Percentiles rank a stretch among this genome's conserved stretches.
Conservation (phyloP, 2,888 invertebrate species). For the Ochropleura leucogaster region DNA sequence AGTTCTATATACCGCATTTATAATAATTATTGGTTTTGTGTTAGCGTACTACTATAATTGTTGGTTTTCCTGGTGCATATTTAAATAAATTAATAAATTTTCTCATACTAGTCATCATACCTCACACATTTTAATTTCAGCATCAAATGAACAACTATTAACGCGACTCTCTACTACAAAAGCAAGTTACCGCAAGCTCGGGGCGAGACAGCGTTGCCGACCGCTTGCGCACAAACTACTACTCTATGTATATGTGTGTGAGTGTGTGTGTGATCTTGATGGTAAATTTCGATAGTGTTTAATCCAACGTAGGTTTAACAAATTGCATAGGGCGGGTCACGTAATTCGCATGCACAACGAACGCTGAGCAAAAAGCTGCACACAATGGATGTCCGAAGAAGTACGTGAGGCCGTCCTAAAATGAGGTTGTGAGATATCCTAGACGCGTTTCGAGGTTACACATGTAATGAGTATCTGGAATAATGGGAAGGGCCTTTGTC, state of each 20-base stretch:
- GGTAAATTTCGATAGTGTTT: constrained; percentile 24
- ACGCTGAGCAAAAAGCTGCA: too few species aligned
- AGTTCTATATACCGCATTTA: neutral
- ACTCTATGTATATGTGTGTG: constrained; percentile 58
- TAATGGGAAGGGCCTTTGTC: too few species aligned
- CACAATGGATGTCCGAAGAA: too few species aligned
- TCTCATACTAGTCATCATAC: neutral
- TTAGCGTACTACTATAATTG: too few species aligned
- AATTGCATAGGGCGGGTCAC: too few species aligned
- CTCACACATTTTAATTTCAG: neutral
- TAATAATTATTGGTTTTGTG: neutral
- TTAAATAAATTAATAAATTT: neutral
- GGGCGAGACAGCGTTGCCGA: constrained; percentile 73
- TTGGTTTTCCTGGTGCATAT: too few species aligned
- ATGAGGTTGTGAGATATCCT: too few species aligned
- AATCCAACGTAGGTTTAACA: neutral
- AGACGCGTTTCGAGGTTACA: too few species aligned
- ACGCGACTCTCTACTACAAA: constrained; percentile 59
- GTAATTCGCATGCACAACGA: too few species aligned
- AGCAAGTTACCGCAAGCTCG: constrained; percentile 77
- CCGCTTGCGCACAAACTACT: constrained; percentile 72
- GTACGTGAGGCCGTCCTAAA: too few species aligned
- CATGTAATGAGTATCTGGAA: too few species aligned
- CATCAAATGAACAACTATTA: constrained; percentile 59
- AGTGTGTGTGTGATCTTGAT: constrained; percentile 17